Conservation (phyloP, 2,888 invertebrate genomes). For the Hedychridium roseum region DNA sequence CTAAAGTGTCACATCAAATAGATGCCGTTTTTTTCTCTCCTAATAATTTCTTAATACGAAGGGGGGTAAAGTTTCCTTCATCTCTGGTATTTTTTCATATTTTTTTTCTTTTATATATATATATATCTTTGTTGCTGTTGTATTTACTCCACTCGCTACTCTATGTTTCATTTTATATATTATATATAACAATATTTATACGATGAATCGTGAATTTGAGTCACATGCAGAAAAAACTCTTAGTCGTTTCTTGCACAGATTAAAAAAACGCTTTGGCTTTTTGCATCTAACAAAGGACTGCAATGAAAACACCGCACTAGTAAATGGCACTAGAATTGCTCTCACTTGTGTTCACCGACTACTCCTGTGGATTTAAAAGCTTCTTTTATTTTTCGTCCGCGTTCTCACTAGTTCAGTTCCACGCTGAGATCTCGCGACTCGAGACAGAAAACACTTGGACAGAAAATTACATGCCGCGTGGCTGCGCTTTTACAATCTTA, state of each 20-base stretch:
- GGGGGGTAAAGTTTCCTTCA: constrained; percentile 23
- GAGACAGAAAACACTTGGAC: constrained; percentile 48
- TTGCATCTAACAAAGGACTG: constrained; percentile 65
- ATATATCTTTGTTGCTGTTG: constrained; percentile 34
- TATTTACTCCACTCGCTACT: constrained; percentile 48
- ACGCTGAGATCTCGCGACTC: constrained; percentile 45
- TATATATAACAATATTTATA: constrained; percentile 70
- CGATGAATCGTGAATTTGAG: constrained; percentile 62
- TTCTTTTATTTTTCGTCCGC: constrained; percentile 46
- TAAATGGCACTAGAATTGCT: constrained; percentile 69
- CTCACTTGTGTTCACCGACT: constrained; percentile 60
- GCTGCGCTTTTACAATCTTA: constrained; percentile 34
- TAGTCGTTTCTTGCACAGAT: constrained; percentile 65
- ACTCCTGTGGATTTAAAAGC: constrained; percentile 56
- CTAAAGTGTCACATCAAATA: constrained; percentile 61
- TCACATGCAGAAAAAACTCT: constrained; percentile 62
- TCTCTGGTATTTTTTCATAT: constrained; percentile 13
- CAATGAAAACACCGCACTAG: constrained; percentile 65
- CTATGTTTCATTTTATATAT: constrained; percentile 63
- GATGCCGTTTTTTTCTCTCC: constrained; percentile 44
- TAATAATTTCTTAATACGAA: constrained; percentile 20
- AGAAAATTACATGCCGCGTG: constrained; percentile 40
- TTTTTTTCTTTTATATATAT: constrained; percentile 9
- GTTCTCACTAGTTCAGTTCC: no score
- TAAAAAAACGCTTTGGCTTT: constrained; percentile 67